phyloP scores from a whole-genome alignment of 2,113 vertebrate genomes.

The Manacus vitellinus region DNA sequence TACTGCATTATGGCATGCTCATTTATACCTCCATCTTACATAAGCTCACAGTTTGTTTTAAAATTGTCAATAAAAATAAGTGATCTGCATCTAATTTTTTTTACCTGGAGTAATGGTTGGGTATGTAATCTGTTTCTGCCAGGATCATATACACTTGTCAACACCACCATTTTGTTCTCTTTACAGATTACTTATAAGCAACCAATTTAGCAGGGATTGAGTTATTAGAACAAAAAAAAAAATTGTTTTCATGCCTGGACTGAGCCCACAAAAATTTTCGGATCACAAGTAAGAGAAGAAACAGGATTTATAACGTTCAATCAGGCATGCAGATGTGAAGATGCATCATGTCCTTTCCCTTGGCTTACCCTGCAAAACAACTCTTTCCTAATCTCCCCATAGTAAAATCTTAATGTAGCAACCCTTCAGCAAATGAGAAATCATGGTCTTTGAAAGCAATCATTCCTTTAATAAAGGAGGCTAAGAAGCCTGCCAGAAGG shows the following conservation, averaged over 20 bases:
- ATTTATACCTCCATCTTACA: neutral
- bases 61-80: neutral
- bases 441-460: neutral
- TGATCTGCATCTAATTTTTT: neutral
- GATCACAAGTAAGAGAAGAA: neutral
- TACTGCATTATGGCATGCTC: neutral
- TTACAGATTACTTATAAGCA: neutral
- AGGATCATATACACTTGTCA: neutral
- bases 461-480: neutral
- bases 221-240: neutral
- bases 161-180: rapidly evolving
- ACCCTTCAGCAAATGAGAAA: neutral
- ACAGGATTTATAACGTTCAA: neutral
- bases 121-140: neutral
- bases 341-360: neutral
- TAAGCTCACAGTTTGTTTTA: neutral
- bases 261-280: neutral
- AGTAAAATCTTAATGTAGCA: neutral
- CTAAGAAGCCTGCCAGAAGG: neutral
- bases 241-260: neutral
- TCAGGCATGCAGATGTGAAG: neutral
- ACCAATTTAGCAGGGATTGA: neutral
- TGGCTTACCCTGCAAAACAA: neutral
- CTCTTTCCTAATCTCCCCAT: neutral
- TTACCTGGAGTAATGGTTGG: neutral